Conservation (phyloP, 2,888 invertebrate species). For the Monoplex corrugatus region DNA sequence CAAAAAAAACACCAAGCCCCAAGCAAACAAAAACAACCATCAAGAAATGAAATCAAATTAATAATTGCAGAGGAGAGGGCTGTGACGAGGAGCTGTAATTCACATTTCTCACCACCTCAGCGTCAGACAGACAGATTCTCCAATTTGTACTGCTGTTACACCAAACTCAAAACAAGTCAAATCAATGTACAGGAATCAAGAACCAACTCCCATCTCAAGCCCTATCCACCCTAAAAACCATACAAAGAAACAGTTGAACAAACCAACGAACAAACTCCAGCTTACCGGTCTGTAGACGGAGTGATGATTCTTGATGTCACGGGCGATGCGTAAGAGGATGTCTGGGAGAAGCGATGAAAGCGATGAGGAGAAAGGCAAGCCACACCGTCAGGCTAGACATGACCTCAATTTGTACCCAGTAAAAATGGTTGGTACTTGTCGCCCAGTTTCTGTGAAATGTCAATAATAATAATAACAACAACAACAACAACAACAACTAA, state of each 20-base stretch:
- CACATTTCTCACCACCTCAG: neutral
- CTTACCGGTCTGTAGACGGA: slow-evolving; percentile 38
- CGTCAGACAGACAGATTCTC: neutral
- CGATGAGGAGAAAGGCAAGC: slow-evolving; percentile 72
- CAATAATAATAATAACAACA: too few relatives aligned
- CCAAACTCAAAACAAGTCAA: too few relatives aligned
- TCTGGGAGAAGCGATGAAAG: slow-evolving; percentile 77
- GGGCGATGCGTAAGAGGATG: slow-evolving; percentile 65
- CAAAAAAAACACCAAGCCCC: neutral
- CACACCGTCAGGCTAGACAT: slow-evolving; percentile 69
- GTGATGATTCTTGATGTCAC: slow-evolving; percentile 56
- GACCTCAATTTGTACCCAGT: slow-evolving; percentile 63
- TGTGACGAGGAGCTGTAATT: neutral
- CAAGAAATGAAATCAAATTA: neutral
- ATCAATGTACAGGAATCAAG: too few relatives aligned
- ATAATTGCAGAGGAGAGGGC: too few relatives aligned
- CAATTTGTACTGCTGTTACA: neutral
- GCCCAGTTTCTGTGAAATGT: slow-evolving; percentile 60
- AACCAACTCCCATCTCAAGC: too few relatives aligned
- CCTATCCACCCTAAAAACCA: neutral
- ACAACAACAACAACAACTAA: too few relatives aligned
- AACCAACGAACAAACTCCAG: neutral
- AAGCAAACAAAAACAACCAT: neutral
- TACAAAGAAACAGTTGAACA: neutral
- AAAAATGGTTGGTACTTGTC: slow-evolving; percentile 61